phyloP scores from a whole-genome alignment of 2,888 invertebrate species.

The Danaus chrysippus region DNA sequence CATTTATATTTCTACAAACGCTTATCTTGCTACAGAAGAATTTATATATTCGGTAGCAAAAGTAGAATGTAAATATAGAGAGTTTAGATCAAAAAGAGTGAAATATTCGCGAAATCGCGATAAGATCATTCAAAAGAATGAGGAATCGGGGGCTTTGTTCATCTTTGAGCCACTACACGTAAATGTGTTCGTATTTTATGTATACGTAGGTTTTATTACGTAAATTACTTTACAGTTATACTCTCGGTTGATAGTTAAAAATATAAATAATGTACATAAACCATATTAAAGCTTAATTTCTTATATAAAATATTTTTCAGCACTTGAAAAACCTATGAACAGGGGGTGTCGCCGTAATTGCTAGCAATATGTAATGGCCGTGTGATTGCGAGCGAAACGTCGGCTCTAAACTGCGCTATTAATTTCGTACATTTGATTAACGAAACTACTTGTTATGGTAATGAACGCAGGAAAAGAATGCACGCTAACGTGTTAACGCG shows the following conservation, averaged over 20 bases:
- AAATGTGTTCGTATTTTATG: slow-evolving; percentile 39
- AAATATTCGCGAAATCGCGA: slow-evolving; percentile 71
- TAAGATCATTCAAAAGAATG: slow-evolving; percentile 72
- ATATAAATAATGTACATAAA: slow-evolving; percentile 7
- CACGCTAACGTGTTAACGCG: slow-evolving; percentile 71
- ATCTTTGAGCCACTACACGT: slow-evolving; percentile 64
- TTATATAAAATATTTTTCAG: slow-evolving; percentile 45
- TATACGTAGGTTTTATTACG: no score
- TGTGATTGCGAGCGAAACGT: slow-evolving; percentile 75
- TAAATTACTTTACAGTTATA: no score
- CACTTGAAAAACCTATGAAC: slow-evolving; percentile 50
- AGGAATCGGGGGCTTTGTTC: slow-evolving; percentile 66
- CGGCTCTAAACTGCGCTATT: slow-evolving; percentile 75
- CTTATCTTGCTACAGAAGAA: slow-evolving; percentile 65
- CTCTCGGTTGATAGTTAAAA: background rate
- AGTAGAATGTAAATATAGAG: slow-evolving; percentile 54
- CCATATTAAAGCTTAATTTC: slow-evolving; percentile 33
- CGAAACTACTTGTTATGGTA: slow-evolving; percentile 78
- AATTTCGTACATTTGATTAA: slow-evolving; percentile 79
- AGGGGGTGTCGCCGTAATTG: slow-evolving; percentile 68
- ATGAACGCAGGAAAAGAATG: slow-evolving; percentile 76
- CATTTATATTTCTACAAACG: slow-evolving; percentile 50
- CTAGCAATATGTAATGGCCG: slow-evolving; percentile 74
- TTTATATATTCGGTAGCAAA: slow-evolving; percentile 42
- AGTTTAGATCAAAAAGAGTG: slow-evolving; percentile 72